phyloP scores from a whole-genome alignment of 2,113 vertebrate genomes.

The Serilophus lunatus region DNA sequence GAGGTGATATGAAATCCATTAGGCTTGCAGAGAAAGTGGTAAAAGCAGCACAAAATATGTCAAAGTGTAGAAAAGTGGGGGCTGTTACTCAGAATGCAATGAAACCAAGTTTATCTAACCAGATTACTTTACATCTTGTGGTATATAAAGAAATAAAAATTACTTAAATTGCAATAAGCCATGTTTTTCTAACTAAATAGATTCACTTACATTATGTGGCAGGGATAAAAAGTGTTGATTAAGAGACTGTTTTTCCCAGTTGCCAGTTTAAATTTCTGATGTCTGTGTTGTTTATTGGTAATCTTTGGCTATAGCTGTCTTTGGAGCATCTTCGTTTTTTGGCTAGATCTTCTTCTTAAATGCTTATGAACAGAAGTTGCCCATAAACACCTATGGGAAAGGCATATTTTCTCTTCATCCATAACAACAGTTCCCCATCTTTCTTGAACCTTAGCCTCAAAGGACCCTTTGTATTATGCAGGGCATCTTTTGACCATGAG shows the following conservation, averaged over 20 bases:
- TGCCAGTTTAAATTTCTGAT: neutral
- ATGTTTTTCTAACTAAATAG: slow-evolving; percentile 74
- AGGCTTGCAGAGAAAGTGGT: neutral
- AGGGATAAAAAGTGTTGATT: neutral
- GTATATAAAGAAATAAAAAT: slow-evolving; percentile 72
- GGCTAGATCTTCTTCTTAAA: neutral
- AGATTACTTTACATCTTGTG: slow-evolving; percentile 73
- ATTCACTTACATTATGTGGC: slow-evolving; percentile 66
- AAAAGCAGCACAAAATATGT: neutral
- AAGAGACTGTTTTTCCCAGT: neutral
- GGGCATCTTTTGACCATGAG: neutral
- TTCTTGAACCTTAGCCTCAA: neutral
- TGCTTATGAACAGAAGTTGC: neutral
- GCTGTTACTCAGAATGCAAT: slow-evolving; percentile 58
- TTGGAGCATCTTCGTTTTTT: neutral
- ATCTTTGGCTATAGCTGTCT: neutral
- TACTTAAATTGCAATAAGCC: slow-evolving; percentile 66
- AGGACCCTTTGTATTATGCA: neutral
- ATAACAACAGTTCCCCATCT: neutral
- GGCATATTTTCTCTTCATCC: neutral
- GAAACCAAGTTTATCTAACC: slow-evolving; percentile 66
- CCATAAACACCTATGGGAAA: neutral
- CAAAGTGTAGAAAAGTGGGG: neutral
- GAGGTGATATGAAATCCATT: neutral
- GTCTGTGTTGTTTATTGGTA: neutral